Evolutionary conservation across 2,888 invertebrate species (phyloP).

Genomic region (Lampropteryx suffumata): DNA sequence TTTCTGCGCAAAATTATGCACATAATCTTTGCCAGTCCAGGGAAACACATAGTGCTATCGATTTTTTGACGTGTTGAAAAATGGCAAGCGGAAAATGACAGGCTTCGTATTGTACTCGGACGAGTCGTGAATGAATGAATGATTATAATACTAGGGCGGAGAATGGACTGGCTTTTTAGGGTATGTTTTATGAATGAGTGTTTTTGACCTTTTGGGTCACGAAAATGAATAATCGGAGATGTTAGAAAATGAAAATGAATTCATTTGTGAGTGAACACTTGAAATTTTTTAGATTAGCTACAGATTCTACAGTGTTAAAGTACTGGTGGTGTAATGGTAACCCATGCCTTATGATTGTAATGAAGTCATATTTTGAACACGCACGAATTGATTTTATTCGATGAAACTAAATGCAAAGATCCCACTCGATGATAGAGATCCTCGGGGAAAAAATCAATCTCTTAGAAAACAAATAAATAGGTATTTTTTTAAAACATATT

Average conservation of each 20-base stretch:
- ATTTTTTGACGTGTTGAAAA: conserved; percentile 54
- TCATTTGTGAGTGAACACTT: too few species aligned
- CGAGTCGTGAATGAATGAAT: conserved; percentile 27
- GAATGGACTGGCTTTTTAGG: conserved; percentile 28
- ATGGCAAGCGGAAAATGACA: conserved; percentile 51
- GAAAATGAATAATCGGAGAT: conserved; percentile 5
- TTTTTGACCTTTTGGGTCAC: conserved; percentile 13
- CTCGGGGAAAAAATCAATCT: too few species aligned
- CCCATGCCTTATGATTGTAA: too few species aligned
- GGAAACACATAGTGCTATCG: conserved; percentile 44
- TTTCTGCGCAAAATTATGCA: conserved; percentile 26
- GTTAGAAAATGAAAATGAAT: not conserved
- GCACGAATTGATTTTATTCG: too few species aligned
- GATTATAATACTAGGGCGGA: conserved; percentile 23
- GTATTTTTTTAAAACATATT: too few species aligned
- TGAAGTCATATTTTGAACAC: too few species aligned
- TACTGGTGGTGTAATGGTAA: too few species aligned
- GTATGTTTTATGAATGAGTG: conserved; percentile 29
- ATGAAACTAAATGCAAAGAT: too few species aligned
- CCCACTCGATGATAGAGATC: too few species aligned
- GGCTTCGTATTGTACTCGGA: conserved; percentile 40
- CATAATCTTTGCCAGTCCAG: conserved; percentile 39
- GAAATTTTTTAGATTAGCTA: too few species aligned
- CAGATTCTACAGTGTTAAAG: too few species aligned
- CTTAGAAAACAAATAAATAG: too few species aligned